phyloP scores from a whole-genome alignment of 1,140 invertebrate species.

The Psix sp. region DNA sequence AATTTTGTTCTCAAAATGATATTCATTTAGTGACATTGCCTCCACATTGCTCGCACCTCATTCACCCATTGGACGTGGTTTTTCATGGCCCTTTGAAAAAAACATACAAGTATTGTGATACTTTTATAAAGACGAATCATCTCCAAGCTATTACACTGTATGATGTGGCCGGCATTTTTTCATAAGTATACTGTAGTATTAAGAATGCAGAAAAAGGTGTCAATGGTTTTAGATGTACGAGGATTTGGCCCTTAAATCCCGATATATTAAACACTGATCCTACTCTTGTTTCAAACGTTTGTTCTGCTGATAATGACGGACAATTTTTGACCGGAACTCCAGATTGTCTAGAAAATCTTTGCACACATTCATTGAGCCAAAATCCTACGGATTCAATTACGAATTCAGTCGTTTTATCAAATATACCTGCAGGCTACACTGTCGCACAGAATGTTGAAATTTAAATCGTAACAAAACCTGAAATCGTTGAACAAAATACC shows the following conservation, averaged over 20 bases:
- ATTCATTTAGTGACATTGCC: slow-evolving; percentile 62
- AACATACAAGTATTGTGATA: slow-evolving; percentile 65
- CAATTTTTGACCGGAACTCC: no score
- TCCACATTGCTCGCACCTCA: slow-evolving; percentile 62
- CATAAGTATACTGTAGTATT: slow-evolving; percentile 63
- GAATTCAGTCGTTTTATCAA: no score
- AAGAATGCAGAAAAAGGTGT: slow-evolving; percentile 67
- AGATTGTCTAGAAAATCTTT: no score
- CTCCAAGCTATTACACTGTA: slow-evolving; percentile 20
- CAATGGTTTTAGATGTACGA: slow-evolving; percentile 66
- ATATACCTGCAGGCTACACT: no score
- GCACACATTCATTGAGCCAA: no score
- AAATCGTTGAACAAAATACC: no score
- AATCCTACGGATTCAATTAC: no score
- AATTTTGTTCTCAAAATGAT: slow-evolving; percentile 52
- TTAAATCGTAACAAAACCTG: no score
- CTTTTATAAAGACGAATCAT: slow-evolving; percentile 59
- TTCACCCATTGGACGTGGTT: slow-evolving; percentile 65
- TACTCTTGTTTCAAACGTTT: no score
- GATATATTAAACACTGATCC: slow-evolving; percentile 59
- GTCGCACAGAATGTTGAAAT: no score
- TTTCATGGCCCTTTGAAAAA: slow-evolving; percentile 62
- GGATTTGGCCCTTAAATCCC: slow-evolving; percentile 68
- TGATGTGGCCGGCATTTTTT: slow-evolving; percentile 20
- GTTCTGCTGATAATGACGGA: no score